A percentile compares a stretch with the other conserved stretches of the same genome.
Conservation (phyloP, 2,888 invertebrate genomes). For the Dynastes grantii region DNA sequence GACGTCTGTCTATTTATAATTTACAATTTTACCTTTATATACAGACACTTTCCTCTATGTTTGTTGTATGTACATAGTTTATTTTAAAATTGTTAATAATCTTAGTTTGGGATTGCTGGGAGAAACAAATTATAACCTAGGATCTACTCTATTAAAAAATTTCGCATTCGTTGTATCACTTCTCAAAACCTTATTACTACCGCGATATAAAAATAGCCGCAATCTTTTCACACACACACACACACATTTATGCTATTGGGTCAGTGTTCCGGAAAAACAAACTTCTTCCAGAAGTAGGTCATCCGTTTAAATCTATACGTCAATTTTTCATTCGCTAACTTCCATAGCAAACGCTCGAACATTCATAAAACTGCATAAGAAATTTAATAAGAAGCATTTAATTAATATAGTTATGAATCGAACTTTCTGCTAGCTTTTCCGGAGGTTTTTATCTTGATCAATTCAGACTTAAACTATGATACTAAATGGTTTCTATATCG, state of each 20-base stretch:
- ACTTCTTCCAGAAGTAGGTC: neutral
- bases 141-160: too few species aligned
- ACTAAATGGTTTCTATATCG: neutral
- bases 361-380: constrained; percentile 1
- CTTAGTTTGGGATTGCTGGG: too few species aligned
- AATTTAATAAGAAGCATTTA: neutral
- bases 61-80: too few species aligned
- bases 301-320: neutral
- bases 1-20: too few species aligned
- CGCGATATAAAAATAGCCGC: constrained; percentile 7
- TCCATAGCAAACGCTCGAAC: neutral
- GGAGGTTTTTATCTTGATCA: neutral
- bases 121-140: too few species aligned
- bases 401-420: neutral
- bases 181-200: neutral
- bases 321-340: neutral
- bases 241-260: neutral
- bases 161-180: neutral
- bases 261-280: neutral
- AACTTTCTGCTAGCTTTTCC: neutral
- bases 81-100: too few species aligned
- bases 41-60: too few species aligned
- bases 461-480: neutral
- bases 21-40: too few species aligned
- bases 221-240: neutral